These are phyloP conservation scores for Macquaria ambigua DNA, from an alignment of 2,113 vertebrate genomes.

Conservation along the genomic window DNA sequence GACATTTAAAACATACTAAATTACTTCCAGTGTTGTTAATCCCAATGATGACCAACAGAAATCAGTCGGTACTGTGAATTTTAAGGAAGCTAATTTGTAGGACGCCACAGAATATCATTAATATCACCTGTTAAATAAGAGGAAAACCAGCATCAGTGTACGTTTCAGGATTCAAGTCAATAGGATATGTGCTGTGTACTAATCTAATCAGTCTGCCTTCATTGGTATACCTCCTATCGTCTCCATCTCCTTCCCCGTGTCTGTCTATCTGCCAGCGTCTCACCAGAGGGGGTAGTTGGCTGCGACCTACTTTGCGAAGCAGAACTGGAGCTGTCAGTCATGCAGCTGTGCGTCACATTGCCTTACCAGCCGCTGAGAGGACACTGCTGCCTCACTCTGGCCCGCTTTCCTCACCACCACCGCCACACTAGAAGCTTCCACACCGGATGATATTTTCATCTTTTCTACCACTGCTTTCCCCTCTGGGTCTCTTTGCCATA, in stretches of 20 bases:
- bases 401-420: constrained; percentile 21
- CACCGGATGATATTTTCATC: constrained; percentile 1
- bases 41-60: background rate
- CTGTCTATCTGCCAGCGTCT: constrained; percentile 54
- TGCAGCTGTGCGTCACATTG: constrained; percentile 65
- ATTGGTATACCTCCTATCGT: background rate
- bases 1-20: background rate
- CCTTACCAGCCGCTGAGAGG: constrained; percentile 36
- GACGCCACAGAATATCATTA: background rate
- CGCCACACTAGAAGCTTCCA: constrained; percentile 16
- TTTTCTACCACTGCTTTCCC: background rate
- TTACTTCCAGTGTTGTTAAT: background rate
- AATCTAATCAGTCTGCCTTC: constrained; percentile 5
- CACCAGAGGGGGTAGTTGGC: constrained; percentile 63
- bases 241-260: constrained; percentile 34
- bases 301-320: constrained; percentile 74
- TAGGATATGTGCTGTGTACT: background rate
- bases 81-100: background rate
- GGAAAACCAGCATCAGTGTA: background rate
- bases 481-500: constrained; percentile 3
- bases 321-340: constrained; percentile 75
- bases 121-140: background rate
- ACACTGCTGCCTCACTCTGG: constrained; percentile 41
- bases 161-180: background rate
- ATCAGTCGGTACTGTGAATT: background rate